phyloP scores from a whole-genome alignment of 2,888 invertebrate genomes.

The Agrotis segetum region DNA sequence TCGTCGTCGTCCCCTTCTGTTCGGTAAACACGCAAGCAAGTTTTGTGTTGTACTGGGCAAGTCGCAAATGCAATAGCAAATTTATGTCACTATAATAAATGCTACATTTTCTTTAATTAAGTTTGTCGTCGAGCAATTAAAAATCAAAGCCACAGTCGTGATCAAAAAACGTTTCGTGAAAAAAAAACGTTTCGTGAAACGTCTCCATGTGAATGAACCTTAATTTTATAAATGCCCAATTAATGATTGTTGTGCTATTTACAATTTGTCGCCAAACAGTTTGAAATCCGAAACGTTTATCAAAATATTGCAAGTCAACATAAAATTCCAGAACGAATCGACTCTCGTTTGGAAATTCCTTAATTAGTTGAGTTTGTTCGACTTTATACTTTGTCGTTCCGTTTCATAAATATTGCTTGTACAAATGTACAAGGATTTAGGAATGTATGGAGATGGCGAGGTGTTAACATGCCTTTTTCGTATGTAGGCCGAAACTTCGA shows the following conservation, averaged over 20 bases:
- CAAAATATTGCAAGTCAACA: constrained; percentile 38
- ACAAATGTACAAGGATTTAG: constrained; percentile 43
- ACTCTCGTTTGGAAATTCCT: constrained; percentile 49
- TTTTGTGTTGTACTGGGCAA: no score
- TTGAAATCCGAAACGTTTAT: constrained; percentile 23
- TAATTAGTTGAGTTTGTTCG: constrained; percentile 64
- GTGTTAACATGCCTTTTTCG: not conserved
- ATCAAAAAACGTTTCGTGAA: no score
- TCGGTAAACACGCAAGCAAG: no score
- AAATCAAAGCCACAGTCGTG: no score
- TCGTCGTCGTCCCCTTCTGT: no score
- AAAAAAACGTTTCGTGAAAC: no score
- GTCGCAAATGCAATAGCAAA: no score
- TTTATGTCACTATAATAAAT: no score
- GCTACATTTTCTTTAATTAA: no score
- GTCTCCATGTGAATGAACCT: no score
- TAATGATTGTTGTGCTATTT: constrained; percentile 25
- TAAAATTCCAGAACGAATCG: constrained; percentile 53
- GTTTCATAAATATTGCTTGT: constrained; percentile 58
- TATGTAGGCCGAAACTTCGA: no score
- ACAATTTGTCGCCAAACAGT: constrained; percentile 31
- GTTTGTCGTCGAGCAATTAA: no score
- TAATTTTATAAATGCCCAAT: constrained; percentile 6
- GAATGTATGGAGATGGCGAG: constrained; percentile 38
- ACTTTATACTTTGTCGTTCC: constrained; percentile 49